A percentile compares a stretch with the other conserved stretches of the same genome.
These are phyloP conservation scores for Solea solea DNA, from an alignment of 2,113 vertebrate species.

Conservation along the genomic window DNA sequence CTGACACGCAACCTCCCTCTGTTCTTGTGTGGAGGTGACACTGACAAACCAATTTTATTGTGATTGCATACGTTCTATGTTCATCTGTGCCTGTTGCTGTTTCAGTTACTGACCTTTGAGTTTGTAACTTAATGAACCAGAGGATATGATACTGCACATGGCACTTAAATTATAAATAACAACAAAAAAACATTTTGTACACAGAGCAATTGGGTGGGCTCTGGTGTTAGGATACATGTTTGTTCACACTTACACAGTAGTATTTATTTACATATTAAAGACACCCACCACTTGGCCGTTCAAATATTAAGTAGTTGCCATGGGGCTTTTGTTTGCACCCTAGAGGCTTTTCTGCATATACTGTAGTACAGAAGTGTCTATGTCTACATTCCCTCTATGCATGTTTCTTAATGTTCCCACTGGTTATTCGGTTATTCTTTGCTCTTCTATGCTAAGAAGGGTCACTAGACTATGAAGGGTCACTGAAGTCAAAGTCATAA, in stretches of 20 bases:
- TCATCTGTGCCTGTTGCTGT: conserved; percentile 36
- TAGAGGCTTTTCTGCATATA: not conserved
- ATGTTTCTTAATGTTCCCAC: conserved; percentile 17
- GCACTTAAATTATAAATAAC: not conserved
- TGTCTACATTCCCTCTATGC: conserved; percentile 1
- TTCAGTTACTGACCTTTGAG: conserved; percentile 36
- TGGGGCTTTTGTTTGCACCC: not conserved
- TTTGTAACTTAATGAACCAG: conserved; percentile 27
- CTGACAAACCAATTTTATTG: conserved; percentile 39
- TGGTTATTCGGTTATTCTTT: not conserved
- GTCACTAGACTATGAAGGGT: not conserved
- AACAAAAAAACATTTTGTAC: not conserved
- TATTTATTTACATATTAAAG: not conserved
- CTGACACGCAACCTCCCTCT: not conserved
- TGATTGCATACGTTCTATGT: conserved; percentile 48
- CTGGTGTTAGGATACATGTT: not conserved
- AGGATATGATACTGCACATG: conserved; percentile 7
- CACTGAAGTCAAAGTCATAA: not conserved
- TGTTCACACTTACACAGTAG: not conserved
- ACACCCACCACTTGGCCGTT: not conserved
- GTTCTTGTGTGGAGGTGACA: conserved; percentile 30
- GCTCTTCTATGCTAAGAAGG: not conserved
- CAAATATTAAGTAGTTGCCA: not conserved
- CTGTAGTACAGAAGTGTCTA: not conserved
- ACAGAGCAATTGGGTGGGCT: not conserved